Evolutionary conservation across 2,888 invertebrate genomes (phyloP), one percentile per base, ranked within the genome.

Genomic region (Acrobasis consociella): DNA sequence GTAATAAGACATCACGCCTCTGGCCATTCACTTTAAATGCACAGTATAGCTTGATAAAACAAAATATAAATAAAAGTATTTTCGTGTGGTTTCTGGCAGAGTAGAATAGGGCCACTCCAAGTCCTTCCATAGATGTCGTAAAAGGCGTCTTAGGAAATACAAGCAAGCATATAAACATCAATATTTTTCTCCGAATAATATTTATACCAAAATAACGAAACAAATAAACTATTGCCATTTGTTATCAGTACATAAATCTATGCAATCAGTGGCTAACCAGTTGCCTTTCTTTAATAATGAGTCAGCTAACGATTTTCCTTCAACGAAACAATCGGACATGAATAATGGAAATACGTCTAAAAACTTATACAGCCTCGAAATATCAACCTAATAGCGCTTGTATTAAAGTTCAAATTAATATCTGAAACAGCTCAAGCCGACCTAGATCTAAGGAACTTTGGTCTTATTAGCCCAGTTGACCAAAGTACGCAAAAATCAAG

Each of bases 301-400:
- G 84, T 89, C 90, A 91, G 72, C 76, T 87, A 89, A 88, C 87
- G 86, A 90, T 88, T 90, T 90, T 88, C 82, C 82, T 82, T 87
- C 86, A 86, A 79, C 76, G 70, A 72, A 81, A 85, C 85, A 85
- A 86, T 87, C 75, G 85, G 68, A 79, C 83, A 87, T 89, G 88
- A 90, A 89, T 91, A 87, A 90, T 91, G 85, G 80, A 88, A 77
- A 76, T 80, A 78, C 79, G 56, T 39, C 46, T 56, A 56, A 42
- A 13, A 56, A 15, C 56, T 11, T 10, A 16, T 0, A 13, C 39
- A 39, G 39, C 39, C 11, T 38, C 1, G 13, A 13, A 56, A 56
- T 16, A 22, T 56, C 17, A 46, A 42, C 46, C 17, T 56, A 42
- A 56, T 9, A 1, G 9, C 56, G 1, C 1, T 56, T n/a, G 10